Percentiles rank a stretch among this genome's conserved stretches.
These are phyloP conservation scores for Virgularia gustaviana DNA, from an alignment of 92 coral and sea anemone species.

Conservation along the genomic window DNA sequence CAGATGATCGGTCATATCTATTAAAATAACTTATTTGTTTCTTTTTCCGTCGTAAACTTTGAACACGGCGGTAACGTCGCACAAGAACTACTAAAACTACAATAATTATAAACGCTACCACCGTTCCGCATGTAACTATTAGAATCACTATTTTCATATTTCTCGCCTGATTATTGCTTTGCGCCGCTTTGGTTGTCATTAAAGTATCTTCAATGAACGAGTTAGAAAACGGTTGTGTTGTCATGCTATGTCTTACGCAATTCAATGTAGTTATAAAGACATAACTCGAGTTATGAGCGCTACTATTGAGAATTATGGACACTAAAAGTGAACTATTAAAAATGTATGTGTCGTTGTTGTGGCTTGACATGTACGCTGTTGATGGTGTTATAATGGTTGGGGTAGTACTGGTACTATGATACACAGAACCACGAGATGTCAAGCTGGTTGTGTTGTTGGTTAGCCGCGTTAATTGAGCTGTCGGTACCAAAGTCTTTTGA, in stretches of 20 bases:
- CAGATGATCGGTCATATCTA: constrained; percentile 16
- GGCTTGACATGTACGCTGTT: too few species aligned
- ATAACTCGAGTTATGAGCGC: background rate
- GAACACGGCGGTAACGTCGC: constrained; percentile 12
- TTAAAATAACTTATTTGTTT: constrained; percentile 36
- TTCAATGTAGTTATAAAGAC: constrained; percentile 1
- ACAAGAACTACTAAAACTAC: background rate
- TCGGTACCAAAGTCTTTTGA: background rate
- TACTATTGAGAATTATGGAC: background rate
- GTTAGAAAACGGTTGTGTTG: background rate
- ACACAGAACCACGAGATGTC: background rate
- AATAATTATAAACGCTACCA: background rate
- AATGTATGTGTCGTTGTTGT: too few species aligned
- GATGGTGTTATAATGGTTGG: background rate
- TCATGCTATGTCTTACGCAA: constrained; percentile 28
- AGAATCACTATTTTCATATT: background rate
- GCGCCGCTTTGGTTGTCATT: background rate
- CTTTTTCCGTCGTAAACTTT: constrained; percentile 6
- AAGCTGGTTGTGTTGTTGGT: background rate
- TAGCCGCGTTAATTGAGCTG: constrained; percentile 4
- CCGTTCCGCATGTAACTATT: background rate
- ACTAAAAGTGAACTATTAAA: background rate
- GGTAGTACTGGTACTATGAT: too few species aligned
- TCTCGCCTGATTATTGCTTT: background rate
- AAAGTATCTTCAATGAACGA: background rate